Evolutionary conservation across 2,113 vertebrate genomes (phyloP).

Genomic region (Actenoides lindsayi): DNA sequence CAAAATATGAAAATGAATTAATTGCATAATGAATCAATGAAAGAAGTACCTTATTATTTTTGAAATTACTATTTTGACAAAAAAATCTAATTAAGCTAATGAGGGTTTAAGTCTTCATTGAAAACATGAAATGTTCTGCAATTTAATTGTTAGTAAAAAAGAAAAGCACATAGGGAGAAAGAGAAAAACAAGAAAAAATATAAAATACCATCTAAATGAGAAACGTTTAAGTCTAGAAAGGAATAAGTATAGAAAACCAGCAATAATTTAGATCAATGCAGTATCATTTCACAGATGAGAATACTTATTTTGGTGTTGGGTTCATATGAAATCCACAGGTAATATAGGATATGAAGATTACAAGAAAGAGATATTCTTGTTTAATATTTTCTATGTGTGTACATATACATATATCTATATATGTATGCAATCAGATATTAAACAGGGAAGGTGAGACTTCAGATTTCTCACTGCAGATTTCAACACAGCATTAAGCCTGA

Average conservation of each 20-base stretch:
- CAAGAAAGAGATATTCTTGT: not conserved
- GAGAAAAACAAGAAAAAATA: not conserved
- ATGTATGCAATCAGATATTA: not conserved
- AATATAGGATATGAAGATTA: not conserved
- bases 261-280: not conserved
- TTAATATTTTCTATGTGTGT: not conserved
- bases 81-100: not conserved
- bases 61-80: not conserved
- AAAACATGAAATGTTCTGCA: not conserved
- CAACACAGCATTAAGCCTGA: not conserved
- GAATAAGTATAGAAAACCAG: not conserved
- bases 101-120: not conserved
- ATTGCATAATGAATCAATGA: not conserved
- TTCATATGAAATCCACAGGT: not conserved
- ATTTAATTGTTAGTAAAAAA: not conserved
- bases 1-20: not conserved
- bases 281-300: not conserved
- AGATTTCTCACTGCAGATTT: not conserved
- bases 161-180: not conserved
- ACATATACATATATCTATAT: not conserved
- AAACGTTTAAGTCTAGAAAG: not conserved
- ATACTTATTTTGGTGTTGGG: not conserved
- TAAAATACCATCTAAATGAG: not conserved
- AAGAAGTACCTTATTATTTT: not conserved
- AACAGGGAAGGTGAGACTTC: not conserved